Evolutionary conservation across 2,888 invertebrate genomes (phyloP), one percentile per base, ranked within the genome.

Genomic region (Sesia apiformis): DNA sequence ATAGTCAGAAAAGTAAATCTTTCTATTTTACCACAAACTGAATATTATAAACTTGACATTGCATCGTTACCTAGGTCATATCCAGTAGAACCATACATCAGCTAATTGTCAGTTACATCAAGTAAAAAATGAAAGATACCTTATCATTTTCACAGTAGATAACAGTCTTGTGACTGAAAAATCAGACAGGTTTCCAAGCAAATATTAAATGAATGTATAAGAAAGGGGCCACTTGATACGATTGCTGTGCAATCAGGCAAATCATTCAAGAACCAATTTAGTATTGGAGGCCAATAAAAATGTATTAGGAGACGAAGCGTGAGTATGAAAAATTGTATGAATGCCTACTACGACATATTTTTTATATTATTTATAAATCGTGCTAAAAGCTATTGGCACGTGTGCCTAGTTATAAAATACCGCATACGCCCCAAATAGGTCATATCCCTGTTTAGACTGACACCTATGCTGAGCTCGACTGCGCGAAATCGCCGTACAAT

Each of bases 381-480:
- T 43, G 8, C 1, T 43, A 1, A 43, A 8, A 8, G 46, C 8
- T 46, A 46, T 46, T 46, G 46, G 8, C 4, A 46, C 69, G 23
- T 23, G 23, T 23, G 23, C 23, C 23, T 23, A 64, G 61, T 61
- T 61, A 67, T 68, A 63, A 67, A 69, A 59, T 66, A 57, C 66
- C 67, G 72, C 74, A 73, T 69, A 68, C 69, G 66, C 69, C 70
- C 67, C 69, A 87, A 83, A 84, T 87, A 86, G 88, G 88, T 88
- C 86, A 85, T 76, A 81, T 79, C 74, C 77, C 77, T 70, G 74
- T 77, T 76, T 74, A 78, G 68, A 74, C 70, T 70, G 71, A 75
- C 77, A 81, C 72, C 75, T 74, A 76, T 74, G 69, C 67, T 68
- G 67, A 58, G 60, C 58, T 57, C 54, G 69, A 70, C 72, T 85